Evolutionary conservation across 2,888 invertebrate genomes (phyloP).

Genomic region (Lycocerus yunnanus): DNA sequence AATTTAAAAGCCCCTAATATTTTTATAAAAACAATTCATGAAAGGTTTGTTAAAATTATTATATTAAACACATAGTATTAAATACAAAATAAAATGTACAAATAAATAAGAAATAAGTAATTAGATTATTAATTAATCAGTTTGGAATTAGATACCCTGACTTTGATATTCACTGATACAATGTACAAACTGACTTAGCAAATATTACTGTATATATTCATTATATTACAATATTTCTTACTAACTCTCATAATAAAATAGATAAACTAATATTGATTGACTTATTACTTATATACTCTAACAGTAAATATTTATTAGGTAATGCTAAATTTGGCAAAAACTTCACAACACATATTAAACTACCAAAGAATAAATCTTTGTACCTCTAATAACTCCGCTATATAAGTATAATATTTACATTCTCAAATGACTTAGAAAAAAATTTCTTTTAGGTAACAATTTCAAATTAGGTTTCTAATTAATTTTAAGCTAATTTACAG

Average conservation of each 20-base stretch:
- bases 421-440: neutral
- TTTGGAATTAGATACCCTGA: conserved; percentile 51
- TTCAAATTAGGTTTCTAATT: neutral
- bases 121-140: conserved; percentile 25
- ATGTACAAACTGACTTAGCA: conserved; percentile 29
- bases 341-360: conserved; percentile 28
- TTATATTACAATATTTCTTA: conserved; percentile 17
- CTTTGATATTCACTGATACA: conserved; percentile 40
- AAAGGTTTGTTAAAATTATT: conserved; percentile 7
- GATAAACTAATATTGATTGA: conserved; percentile 15
- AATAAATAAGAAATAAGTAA: conserved; percentile 36
- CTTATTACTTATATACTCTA: neutral
- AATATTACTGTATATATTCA: conserved; percentile 14
- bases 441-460: neutral
- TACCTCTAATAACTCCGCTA: neutral
- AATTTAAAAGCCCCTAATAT: neutral
- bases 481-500: neutral
- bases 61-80: conserved; percentile 24
- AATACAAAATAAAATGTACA: conserved; percentile 35
- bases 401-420: neutral
- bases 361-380: conserved; percentile 24
- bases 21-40: neutral
- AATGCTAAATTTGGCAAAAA: conserved; percentile 29
- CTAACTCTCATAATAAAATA: conserved; percentile 23
- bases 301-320: neutral